Evolutionary conservation across 2,797 vertebrate genomes (phyloP).

Genomic region (Lophotriccus pileatus): DNA sequence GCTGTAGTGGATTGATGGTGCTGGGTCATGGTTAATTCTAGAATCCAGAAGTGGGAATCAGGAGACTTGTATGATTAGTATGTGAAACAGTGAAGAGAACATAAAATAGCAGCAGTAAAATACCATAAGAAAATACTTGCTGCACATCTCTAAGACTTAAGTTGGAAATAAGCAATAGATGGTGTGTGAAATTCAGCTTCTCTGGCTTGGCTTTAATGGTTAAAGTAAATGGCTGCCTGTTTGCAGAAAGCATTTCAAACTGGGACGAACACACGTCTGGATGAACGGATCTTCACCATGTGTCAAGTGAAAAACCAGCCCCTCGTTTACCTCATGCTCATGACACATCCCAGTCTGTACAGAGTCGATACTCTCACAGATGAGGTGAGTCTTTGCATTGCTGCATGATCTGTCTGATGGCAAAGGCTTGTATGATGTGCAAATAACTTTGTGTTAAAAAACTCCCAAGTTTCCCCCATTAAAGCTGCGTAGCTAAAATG

Average conservation of each 20-base stretch:
- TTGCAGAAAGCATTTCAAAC: constrained; percentile 92
- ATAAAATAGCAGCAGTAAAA: not conserved
- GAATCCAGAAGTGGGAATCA: not conserved
- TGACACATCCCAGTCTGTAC: constrained; percentile 92
- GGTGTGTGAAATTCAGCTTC: not conserved
- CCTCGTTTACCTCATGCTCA: constrained; percentile 87
- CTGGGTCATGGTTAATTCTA: not conserved
- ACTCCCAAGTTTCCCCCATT: not conserved
- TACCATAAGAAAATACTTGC: not conserved
- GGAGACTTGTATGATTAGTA: not conserved
- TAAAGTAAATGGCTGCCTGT: not conserved
- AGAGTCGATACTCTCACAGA: constrained; percentile 88
- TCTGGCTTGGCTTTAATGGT: not conserved
- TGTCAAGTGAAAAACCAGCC: constrained; percentile 96
- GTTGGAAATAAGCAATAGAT: not conserved
- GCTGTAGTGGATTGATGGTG: not conserved
- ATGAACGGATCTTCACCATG: constrained; percentile 93
- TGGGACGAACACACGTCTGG: constrained; percentile 86
- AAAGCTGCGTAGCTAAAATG: not conserved
- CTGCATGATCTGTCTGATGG: not conserved
- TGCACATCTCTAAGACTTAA: not conserved
- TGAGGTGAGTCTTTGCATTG: constrained; percentile 78
- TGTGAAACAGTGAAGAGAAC: not conserved
- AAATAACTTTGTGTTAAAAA: not conserved
- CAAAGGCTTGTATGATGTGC: not conserved